Base-by-base conservation (phyloP, 2,113 vertebrate genomes). In the Poeciliopsis prolifica region DNA sequence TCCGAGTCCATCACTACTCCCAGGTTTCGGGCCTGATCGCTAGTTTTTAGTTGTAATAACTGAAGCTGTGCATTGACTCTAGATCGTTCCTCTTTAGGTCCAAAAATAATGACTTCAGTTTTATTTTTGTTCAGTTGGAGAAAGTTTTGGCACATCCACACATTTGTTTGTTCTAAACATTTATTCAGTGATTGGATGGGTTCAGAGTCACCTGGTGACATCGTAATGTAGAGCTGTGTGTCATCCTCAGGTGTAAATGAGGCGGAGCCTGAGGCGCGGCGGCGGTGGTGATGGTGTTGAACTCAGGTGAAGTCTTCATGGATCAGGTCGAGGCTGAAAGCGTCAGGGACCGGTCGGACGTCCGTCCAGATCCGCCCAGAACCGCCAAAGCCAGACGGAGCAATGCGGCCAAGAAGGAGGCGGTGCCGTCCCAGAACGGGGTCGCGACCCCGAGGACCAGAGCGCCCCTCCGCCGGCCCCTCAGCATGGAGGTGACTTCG, bases 271-370 rank as follows among this genome's bases (percentile, higher is more conserved):
- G 75, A 74, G 80, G 77, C 15, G 61, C 37, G 3, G 86, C 35
- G 37, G 69, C 66, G 62, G 92, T 51, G 91, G 95, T 92, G 89
- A 97, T 97, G 96, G 96, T 97, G 92, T 91, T 96, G 93, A 95
- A 95, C 85, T 94, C 94, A 0, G 94, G 93, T 12, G 87, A 89
- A 54, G 93, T 94, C 91, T 88, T 93, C 81, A 95, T 95, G 91
- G 95, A 95, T 81, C 93, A 73, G 91, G 84, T 89, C 48, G 87
- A 93, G 42, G 87, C 75, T 28, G 90, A 89, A 74, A 78, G 84
- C 0, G 79, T 80, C 13, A 70, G 81, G 80, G 86, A 79, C 64
- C 64, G 58, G 75, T 28, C 77, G 83, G 74, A 87, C 12, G 74
- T 84, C 74, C 71, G 61, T 69, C 8, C 66, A 42, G 70, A 84